Conservation (phyloP, 2,888 invertebrate genomes). For the Agrotis segetum region DNA sequence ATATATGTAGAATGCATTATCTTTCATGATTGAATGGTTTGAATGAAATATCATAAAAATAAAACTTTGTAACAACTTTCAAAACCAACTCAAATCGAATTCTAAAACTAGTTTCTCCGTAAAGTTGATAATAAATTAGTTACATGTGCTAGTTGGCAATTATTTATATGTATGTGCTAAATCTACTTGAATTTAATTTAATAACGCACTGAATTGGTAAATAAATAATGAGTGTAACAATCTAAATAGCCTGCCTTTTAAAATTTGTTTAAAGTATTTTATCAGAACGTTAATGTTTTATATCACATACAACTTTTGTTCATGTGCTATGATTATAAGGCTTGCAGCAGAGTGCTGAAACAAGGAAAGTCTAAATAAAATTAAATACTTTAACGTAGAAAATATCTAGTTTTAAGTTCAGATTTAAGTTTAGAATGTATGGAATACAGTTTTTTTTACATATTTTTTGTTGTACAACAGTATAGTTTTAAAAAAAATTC, state of each 20-base stretch:
- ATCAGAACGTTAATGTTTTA: too few species aligned
- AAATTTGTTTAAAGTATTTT: neutral
- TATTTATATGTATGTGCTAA: constrained; percentile 1
- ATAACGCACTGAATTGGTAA: neutral
- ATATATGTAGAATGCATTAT: neutral
- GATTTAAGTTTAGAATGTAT: too few species aligned
- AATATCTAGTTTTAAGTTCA: too few species aligned
- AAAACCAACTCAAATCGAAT: constrained; percentile 1
- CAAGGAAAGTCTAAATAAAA: too few species aligned
- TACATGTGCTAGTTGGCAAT: neutral
- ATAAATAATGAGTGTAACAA: neutral
- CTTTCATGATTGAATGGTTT: constrained; percentile 1
- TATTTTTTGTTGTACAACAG: too few species aligned
- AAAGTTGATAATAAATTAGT: neutral
- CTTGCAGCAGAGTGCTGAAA: too few species aligned
- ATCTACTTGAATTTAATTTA: neutral
- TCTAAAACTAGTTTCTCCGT: constrained; percentile 24
- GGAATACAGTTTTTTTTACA: too few species aligned
- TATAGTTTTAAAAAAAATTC: too few species aligned
- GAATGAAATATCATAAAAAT: neutral
- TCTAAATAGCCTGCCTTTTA: neutral
- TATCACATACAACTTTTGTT: too few species aligned
- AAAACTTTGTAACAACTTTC: neutral
- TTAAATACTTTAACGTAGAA: too few species aligned
- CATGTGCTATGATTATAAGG: too few species aligned